phyloP scores from a whole-genome alignment of 37 sponge, comb jelly and placozoan genomes.

The Axinella damicornis region DNA sequence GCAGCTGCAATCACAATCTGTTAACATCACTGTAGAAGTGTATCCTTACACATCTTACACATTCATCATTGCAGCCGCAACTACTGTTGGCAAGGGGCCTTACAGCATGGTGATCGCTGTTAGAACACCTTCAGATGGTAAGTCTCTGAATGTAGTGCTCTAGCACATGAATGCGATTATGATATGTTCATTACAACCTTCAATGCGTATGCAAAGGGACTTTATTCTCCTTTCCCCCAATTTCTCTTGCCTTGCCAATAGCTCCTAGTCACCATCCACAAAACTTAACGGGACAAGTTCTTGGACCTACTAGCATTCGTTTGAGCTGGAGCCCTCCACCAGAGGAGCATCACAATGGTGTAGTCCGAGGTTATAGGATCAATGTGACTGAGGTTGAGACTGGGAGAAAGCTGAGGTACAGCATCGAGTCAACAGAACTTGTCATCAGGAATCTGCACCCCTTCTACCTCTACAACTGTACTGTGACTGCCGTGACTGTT shows the following conservation, averaged over 20 bases:
- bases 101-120: not conserved
- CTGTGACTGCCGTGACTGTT: slow-evolving; percentile 25
- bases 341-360: slow-evolving; percentile 27
- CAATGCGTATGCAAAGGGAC: no score
- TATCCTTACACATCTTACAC: slow-evolving; percentile 12
- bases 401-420: not conserved
- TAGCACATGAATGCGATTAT: no score
- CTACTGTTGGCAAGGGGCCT: slow-evolving; percentile 17
- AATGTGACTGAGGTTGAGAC: slow-evolving; percentile 29
- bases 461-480: slow-evolving; percentile 14
- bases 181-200: no score
- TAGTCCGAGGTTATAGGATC: slow-evolving; percentile 13
- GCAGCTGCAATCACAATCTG: not conserved
- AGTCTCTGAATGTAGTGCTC: no score
- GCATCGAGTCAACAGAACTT: not conserved
- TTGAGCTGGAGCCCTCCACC: slow-evolving; percentile 22
- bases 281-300: not conserved
- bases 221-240: no score
- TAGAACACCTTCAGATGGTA: no score
- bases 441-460: not conserved
- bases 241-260: no score
- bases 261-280: slow-evolving; percentile 21
- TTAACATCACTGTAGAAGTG: not conserved
- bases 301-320: not conserved
- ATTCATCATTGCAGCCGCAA: slow-evolving; percentile 7